phyloP scores from a whole-genome alignment of 2,797 vertebrate species.

The Hephaestus fuliginosus region DNA sequence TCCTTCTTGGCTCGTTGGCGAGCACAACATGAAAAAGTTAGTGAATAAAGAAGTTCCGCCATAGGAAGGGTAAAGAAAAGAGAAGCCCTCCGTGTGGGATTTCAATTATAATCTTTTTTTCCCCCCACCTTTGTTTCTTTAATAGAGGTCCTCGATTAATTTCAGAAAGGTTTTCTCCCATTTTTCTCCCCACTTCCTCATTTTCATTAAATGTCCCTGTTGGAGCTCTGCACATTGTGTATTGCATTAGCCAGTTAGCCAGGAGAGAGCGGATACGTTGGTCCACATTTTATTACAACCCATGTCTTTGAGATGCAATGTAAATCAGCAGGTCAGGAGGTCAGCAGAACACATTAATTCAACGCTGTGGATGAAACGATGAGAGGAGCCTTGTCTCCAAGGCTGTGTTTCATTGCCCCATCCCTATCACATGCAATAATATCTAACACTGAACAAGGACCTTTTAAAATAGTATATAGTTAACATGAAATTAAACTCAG shows the following conservation, averaged over 20 bases:
- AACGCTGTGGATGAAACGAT: constrained; percentile 61
- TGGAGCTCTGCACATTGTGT: constrained; percentile 70
- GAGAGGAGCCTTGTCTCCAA: constrained; percentile 67
- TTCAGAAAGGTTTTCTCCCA: constrained; percentile 74
- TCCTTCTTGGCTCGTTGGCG: constrained; percentile 29
- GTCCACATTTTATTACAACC: constrained; percentile 75
- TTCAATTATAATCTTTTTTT: constrained; percentile 76
- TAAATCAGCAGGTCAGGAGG: constrained; percentile 81
- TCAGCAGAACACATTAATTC: constrained; percentile 79
- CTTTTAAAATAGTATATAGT: constrained; percentile 64
- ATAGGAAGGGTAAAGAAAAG: constrained; percentile 56
- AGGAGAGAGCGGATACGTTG: constrained; percentile 58
- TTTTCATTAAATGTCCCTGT: constrained; percentile 81
- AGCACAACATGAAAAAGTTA: constrained; percentile 64
- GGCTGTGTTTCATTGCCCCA: constrained; percentile 66
- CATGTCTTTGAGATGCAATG: constrained; percentile 78
- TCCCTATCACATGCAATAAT: constrained; percentile 65
- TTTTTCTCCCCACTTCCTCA: constrained; percentile 72
- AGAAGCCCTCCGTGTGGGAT: constrained; percentile 67
- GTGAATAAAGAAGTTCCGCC: constrained; percentile 61
- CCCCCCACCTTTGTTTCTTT: constrained; percentile 75
- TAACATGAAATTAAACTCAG: constrained; percentile 62
- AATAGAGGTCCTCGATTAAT: constrained; percentile 79
- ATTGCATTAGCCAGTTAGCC: constrained; percentile 69
- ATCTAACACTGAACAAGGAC: constrained; percentile 65